These are phyloP conservation scores for Deilephila elpenor DNA, from an alignment of 2,888 invertebrate genomes.

Conservation along the genomic window DNA sequence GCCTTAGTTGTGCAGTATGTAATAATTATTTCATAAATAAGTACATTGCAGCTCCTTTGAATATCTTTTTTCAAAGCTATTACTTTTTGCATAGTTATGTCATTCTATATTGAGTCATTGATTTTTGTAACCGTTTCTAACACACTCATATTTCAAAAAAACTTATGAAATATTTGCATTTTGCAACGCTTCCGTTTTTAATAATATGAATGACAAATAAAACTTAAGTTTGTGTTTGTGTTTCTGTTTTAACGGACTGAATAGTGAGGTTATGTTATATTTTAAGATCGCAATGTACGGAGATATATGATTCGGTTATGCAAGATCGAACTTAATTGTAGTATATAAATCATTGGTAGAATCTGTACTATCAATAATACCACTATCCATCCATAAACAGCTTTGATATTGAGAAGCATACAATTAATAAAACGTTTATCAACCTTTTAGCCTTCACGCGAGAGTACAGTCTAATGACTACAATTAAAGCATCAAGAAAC, in stretches of 20 bases:
- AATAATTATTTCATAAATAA: slow-evolving; percentile 1
- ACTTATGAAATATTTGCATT: neutral
- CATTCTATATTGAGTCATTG: neutral
- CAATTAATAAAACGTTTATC: neutral
- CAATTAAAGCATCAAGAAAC: slow-evolving; percentile 14
- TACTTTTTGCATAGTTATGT: neutral
- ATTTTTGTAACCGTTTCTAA: neutral
- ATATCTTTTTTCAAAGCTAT: neutral
- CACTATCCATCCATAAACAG: neutral
- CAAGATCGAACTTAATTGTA: too few relatives aligned
- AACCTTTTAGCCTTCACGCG: neutral
- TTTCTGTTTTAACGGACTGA: neutral
- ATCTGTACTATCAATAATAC: neutral
- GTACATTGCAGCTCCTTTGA: slow-evolving; percentile 4
- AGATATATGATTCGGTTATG: too few relatives aligned
- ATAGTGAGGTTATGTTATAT: neutral
- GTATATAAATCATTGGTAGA: neutral
- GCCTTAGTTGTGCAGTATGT: slow-evolving; percentile 30
- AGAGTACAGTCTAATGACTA: slow-evolving; percentile 12
- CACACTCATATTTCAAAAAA: neutral
- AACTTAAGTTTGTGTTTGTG: neutral
- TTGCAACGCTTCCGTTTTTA: neutral
- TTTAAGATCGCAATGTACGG: too few relatives aligned
- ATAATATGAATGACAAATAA: neutral
- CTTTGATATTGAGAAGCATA: neutral